phyloP scores from a whole-genome alignment of 2,888 invertebrate genomes.

The Bedellia somnulentella region DNA sequence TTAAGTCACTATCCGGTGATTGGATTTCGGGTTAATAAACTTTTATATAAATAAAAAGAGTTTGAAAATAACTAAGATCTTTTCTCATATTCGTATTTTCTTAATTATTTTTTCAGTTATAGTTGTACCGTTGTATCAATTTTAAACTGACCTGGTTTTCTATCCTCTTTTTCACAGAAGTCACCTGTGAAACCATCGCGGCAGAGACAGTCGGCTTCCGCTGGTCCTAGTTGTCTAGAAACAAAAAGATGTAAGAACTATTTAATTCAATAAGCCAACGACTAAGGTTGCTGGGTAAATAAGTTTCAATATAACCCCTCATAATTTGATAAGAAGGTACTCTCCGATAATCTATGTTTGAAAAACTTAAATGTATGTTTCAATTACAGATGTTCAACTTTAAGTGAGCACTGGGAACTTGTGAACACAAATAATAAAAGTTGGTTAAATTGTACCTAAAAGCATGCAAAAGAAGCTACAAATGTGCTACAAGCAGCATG shows the following conservation, averaged over 20 bases:
- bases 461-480: not conserved
- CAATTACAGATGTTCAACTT: not conserved
- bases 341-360: not conserved
- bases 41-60: not conserved
- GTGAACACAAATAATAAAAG: conserved; percentile 3
- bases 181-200: conserved; percentile 68
- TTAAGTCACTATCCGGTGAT: not conserved
- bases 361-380: not conserved
- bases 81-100: not conserved
- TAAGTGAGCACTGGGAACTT: not conserved
- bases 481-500: conserved; percentile 1
- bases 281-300: not conserved
- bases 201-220: conserved; percentile 73
- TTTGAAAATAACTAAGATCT: not conserved
- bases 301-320: not conserved
- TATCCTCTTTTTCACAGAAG: conserved; percentile 67
- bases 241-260: conserved; percentile 4
- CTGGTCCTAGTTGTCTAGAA: conserved; percentile 74
- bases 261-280: not conserved
- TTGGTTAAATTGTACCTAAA: conserved; percentile 2
- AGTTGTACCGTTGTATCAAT: not conserved
- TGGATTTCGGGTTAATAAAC: not conserved
- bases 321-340: not conserved
- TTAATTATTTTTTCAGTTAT: not conserved
- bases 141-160: conserved; percentile 38